Percentiles rank a stretch among this genome's conserved stretches.
Conservation (phyloP, 2,888 invertebrate species). For the Pristionchus exspectatus region DNA sequence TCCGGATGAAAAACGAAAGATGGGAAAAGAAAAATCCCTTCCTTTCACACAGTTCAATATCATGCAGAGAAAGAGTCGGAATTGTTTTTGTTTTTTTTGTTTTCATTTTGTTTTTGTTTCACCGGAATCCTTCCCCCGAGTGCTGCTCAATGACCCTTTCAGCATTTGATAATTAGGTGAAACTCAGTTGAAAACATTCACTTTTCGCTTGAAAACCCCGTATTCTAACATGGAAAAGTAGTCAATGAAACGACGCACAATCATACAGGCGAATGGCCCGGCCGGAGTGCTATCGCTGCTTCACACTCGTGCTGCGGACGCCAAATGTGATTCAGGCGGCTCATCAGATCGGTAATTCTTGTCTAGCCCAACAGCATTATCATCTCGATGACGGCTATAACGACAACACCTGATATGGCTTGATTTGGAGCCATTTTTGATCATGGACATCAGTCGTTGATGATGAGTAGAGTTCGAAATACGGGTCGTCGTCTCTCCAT, state of each 20-base stretch:
- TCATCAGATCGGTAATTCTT: constrained; percentile 68
- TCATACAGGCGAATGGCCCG: constrained; percentile 66
- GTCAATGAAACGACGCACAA: not conserved
- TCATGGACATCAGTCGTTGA: too few species aligned
- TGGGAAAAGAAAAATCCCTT: too few species aligned
- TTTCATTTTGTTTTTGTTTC: too few species aligned
- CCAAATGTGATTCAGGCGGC: constrained; percentile 69
- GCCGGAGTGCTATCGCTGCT: constrained; percentile 69
- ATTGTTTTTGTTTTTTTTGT: too few species aligned
- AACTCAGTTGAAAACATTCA: not conserved
- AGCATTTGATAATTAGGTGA: not conserved
- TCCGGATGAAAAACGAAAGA: not conserved
- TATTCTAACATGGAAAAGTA: not conserved
- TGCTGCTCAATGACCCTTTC: too few species aligned
- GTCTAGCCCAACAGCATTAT: not conserved
- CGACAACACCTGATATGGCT: too few species aligned
- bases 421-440: too few species aligned
- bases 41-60: too few species aligned
- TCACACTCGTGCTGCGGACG: constrained; percentile 67
- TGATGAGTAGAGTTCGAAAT: too few species aligned
- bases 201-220: not conserved
- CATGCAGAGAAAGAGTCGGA: too few species aligned
- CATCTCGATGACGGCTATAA: not conserved
- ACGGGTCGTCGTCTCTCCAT: too few species aligned
- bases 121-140: too few species aligned